Percentiles rank a stretch among this genome's conserved stretches.
These are phyloP conservation scores for Gavia stellata DNA, from an alignment of 2,113 vertebrate species.

Conservation along the genomic window DNA sequence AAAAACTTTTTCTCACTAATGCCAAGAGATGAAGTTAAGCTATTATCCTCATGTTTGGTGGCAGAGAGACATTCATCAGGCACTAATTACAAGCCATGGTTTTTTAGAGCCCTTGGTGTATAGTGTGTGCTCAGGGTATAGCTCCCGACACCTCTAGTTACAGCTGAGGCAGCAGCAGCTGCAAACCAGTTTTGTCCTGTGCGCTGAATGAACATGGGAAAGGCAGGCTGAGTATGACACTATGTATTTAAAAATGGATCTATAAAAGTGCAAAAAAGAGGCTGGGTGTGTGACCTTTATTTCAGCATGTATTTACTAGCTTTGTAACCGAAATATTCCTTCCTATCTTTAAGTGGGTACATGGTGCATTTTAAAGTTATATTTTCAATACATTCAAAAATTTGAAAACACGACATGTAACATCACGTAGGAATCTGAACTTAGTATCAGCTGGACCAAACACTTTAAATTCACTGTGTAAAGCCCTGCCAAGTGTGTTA, in stretches of 20 bases:
- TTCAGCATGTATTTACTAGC: background rate
- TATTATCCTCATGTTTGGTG: background rate
- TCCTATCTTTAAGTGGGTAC: background rate
- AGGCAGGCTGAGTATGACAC: background rate
- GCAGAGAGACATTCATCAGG: background rate
- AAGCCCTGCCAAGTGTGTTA: background rate
- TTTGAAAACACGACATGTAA: rapidly evolving
- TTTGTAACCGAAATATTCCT: background rate
- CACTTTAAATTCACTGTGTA: background rate
- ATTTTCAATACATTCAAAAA: background rate
- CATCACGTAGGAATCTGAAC: background rate
- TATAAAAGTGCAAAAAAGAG: background rate
- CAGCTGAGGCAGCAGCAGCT: background rate
- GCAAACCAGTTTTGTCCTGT: background rate
- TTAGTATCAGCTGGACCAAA: background rate
- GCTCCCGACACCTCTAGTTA: background rate
- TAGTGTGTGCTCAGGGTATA: background rate
- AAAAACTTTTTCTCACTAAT: background rate
- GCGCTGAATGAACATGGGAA: background rate
- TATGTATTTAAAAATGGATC: background rate
- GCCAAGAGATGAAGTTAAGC: background rate
- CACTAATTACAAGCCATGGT: background rate
- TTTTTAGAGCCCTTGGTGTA: background rate
- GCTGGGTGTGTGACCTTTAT: background rate
- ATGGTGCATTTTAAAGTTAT: background rate